These are phyloP conservation scores for Pheucticus melanocephalus DNA, from an alignment of 2,113 vertebrate species.

Conservation along the genomic window DNA sequence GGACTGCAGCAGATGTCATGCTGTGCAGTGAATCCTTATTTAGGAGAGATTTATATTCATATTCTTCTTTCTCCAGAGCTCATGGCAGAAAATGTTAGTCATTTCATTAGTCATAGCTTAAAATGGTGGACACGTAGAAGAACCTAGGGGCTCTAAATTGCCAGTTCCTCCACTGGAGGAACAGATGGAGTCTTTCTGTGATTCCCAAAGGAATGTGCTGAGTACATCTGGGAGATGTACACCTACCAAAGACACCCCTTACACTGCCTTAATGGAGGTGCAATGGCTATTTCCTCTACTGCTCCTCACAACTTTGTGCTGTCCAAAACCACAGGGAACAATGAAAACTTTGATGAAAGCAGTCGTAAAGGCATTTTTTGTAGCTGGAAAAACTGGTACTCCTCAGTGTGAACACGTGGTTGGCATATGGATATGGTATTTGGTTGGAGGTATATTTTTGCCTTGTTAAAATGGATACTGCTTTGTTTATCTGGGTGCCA, in stretches of 20 bases:
- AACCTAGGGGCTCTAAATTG: background rate
- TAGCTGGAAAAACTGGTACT: background rate
- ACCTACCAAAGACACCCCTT: background rate
- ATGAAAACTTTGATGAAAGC: background rate
- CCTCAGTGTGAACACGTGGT: rapidly evolving
- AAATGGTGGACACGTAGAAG: background rate
- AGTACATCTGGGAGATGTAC: background rate
- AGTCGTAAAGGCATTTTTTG: background rate
- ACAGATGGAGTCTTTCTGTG: background rate
- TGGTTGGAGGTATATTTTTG: background rate
- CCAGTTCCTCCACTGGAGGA: background rate
- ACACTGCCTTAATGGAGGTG: background rate
- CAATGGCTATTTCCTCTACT: background rate
- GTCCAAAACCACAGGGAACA: background rate
- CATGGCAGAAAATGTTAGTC: background rate
- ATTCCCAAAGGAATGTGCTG: background rate
- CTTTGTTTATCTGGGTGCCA: background rate
- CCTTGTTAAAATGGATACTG: background rate
- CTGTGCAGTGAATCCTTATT: background rate
- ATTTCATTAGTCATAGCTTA: background rate
- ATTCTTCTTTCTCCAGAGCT: background rate
- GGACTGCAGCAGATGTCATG: background rate
- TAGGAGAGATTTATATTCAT: background rate
- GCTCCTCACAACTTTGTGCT: rapidly evolving
- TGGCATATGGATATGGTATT: background rate